Evolutionary conservation across 2,113 vertebrate genomes (phyloP).

Genomic region (Arothron firmamentum): DNA sequence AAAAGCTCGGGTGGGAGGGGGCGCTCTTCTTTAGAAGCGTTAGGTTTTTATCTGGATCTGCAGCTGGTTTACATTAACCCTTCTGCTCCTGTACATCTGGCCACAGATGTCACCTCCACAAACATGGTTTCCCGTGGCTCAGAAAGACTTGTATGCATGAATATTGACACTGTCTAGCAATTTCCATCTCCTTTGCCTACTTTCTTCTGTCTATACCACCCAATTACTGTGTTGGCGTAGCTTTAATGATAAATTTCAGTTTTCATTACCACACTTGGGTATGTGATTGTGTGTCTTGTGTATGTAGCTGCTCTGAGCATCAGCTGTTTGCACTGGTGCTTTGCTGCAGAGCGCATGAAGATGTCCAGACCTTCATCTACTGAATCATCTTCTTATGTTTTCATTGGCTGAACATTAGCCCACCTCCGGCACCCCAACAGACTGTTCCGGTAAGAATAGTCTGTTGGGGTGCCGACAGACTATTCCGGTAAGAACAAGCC

Average conservation of each 20-base stretch:
- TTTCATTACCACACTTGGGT: no score
- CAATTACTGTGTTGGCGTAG: no score
- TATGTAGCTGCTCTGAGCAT: not conserved
- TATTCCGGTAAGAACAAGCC: constrained; percentile 60
- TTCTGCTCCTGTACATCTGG: constrained; percentile 15
- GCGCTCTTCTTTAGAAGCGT: constrained; percentile 28
- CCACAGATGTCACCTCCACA: constrained; percentile 15
- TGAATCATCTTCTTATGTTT: constrained; percentile 54
- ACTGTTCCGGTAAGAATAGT: constrained; percentile 58
- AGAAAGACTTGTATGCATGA: no score
- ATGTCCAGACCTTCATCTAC: constrained; percentile 10
- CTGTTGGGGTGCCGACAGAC: no score
- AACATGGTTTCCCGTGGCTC: not conserved
- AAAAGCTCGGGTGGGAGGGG: not conserved
- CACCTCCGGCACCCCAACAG: constrained; percentile 49
- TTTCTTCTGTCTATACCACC: not conserved
- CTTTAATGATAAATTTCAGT: no score
- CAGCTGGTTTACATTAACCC: constrained; percentile 63
- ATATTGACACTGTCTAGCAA: not conserved
- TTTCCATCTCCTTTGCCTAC: not conserved
- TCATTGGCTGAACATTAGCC: constrained; percentile 55
- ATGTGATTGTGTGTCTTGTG: no score
- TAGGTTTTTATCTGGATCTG: constrained; percentile 47
- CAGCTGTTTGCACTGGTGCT: not conserved
- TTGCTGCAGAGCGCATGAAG: not conserved